These are phyloP conservation scores for Actinemys pallida DNA, from an alignment of 2,113 vertebrate species.

Conservation along the genomic window DNA sequence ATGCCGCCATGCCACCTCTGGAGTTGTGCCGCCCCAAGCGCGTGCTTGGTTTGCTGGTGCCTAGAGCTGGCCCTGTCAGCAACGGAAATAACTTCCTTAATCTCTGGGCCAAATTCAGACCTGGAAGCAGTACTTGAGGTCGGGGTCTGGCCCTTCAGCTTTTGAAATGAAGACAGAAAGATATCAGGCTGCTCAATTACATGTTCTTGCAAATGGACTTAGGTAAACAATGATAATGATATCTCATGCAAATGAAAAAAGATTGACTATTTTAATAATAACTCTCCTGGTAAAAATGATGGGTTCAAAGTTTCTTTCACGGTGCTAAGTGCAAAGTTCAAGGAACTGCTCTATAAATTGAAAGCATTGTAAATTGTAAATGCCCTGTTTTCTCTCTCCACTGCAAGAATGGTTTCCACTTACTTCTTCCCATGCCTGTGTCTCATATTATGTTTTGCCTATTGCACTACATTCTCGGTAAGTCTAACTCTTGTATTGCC, in stretches of 20 bases:
- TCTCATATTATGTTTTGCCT: background rate
- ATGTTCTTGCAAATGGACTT: conserved; percentile 12
- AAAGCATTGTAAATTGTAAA: background rate
- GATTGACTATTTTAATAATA: background rate
- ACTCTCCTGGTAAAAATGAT: background rate
- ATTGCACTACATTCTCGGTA: conserved; percentile 45
- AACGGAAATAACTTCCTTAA: background rate
- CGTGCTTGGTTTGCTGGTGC: no score
- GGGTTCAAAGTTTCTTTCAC: conserved; percentile 4
- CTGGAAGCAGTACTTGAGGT: background rate
- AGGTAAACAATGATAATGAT: background rate
- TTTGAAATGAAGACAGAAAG: background rate
- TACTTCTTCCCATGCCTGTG: background rate
- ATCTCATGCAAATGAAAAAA: background rate
- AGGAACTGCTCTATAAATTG: conserved; percentile 43
- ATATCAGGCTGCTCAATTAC: background rate
- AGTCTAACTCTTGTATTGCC: conserved; percentile 3
- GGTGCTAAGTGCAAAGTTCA: conserved; percentile 7
- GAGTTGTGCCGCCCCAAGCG: no score
- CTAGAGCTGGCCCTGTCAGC: background rate
- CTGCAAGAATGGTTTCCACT: conserved; percentile 43
- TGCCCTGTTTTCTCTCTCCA: background rate
- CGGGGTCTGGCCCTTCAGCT: background rate
- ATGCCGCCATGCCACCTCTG: no score
- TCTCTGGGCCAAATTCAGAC: background rate